Conservation (phyloP, 2,113 vertebrate species). For the Pyxicephalus adspersus region DNA sequence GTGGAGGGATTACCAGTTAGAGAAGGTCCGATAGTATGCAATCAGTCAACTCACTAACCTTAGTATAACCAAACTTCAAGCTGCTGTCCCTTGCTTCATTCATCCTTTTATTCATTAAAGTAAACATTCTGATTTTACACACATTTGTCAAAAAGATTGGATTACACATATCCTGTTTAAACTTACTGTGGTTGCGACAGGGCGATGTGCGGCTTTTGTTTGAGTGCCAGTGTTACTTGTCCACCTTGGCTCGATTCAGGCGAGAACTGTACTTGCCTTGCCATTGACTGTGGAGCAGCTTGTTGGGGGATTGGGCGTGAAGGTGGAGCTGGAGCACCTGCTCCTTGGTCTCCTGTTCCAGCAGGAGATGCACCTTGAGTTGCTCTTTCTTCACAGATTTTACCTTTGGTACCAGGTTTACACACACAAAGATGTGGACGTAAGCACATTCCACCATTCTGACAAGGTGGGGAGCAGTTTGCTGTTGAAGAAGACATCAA, state of each 20-base stretch:
- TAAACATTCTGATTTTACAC: too few relatives aligned
- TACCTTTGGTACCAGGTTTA: constrained; percentile 90
- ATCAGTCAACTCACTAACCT: too few relatives aligned
- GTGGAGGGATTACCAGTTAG: too few relatives aligned
- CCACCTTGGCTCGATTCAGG: constrained; percentile 76
- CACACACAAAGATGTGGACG: constrained; percentile 94
- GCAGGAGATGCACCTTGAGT: constrained; percentile 72
- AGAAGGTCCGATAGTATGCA: too few relatives aligned
- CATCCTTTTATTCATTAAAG: too few relatives aligned
- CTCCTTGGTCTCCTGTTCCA: constrained; percentile 69
- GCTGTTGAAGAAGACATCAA: constrained; percentile 76
- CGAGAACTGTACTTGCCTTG: constrained; percentile 81
- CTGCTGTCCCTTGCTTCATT: too few relatives aligned
- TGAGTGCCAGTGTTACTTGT: constrained; percentile 90
- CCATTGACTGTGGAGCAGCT: constrained; percentile 70
- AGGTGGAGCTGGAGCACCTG: constrained; percentile 57
- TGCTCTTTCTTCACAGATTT: constrained; percentile 81
- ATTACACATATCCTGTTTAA: not conserved
- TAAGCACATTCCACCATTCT: constrained; percentile 96
- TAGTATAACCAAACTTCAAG: too few relatives aligned
- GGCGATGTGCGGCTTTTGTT: constrained; percentile 78
- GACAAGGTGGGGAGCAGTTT: constrained; percentile 90
- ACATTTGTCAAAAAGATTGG: constrained; percentile 34
- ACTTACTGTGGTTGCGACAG: constrained; percentile 91
- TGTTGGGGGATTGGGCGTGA: constrained; percentile 73